Percentiles rank a stretch among this genome's conserved stretches.
phyloP scores from a whole-genome alignment of 2,113 vertebrate genomes.

The Speoplatyrhinus poulsoni region DNA sequence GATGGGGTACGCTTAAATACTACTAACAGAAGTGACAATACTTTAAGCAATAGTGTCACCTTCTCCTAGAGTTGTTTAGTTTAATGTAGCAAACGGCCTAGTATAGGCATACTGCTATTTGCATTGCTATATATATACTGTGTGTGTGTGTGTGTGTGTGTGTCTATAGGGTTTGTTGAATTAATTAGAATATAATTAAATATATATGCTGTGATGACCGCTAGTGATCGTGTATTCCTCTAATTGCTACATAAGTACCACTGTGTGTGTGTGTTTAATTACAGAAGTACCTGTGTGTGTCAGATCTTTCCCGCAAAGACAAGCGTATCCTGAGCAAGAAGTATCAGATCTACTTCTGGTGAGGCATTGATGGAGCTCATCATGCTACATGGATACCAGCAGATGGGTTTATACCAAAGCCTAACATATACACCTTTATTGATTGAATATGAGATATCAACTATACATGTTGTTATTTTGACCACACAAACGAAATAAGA shows the following conservation, averaged over 20 bases:
- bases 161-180: no score
- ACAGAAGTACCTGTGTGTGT: slow-evolving; percentile 91
- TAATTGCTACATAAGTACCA: background rate
- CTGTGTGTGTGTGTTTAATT: background rate
- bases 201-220: background rate
- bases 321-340: slow-evolving; percentile 94
- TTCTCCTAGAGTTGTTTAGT: no score
- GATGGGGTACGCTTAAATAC: no score
- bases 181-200: no score
- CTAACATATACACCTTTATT: background rate
- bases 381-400: background rate
- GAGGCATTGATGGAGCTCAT: slow-evolving; percentile 51
- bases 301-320: slow-evolving; percentile 93
- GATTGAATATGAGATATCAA: background rate
- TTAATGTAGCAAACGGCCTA: no score
- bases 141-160: background rate
- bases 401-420: no score
- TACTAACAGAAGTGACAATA: no score
- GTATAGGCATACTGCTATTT: no score
- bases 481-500: no score
- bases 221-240: background rate
- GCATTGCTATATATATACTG: no score
- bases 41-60: no score
- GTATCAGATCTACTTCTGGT: slow-evolving; percentile 99
- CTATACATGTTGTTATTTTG: no score